Conservation (phyloP, 2,113 vertebrate genomes). For the Mormyrus iriodes region DNA sequence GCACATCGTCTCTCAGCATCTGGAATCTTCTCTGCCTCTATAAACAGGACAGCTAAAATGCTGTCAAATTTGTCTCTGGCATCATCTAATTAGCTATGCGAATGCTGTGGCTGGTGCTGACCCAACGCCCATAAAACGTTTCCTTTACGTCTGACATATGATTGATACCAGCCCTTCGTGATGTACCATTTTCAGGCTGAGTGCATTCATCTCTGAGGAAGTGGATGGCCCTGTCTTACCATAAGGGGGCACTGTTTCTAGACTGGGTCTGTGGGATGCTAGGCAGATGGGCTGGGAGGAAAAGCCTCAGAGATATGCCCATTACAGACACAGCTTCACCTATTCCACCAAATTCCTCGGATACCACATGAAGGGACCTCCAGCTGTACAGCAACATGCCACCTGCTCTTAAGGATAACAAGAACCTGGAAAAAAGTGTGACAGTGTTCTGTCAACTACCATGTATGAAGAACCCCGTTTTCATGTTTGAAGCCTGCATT, state of each 20-base stretch:
- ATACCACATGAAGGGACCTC: background rate
- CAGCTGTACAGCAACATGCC: background rate
- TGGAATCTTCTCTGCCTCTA: background rate
- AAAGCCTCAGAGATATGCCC: background rate
- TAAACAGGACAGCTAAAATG: background rate
- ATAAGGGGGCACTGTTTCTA: background rate
- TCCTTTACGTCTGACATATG: background rate
- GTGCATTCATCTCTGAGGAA: background rate
- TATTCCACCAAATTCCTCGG: background rate
- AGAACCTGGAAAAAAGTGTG: background rate
- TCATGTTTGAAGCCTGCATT: background rate
- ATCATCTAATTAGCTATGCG: constrained; percentile 1
- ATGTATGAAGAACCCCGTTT: background rate
- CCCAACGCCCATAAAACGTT: background rate
- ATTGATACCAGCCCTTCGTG: background rate
- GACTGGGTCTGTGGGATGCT: background rate
- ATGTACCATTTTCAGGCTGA: background rate
- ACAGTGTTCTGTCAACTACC: background rate
- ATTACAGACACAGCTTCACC: background rate
- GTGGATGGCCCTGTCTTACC: background rate
- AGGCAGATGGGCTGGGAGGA: background rate
- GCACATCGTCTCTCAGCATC: background rate
- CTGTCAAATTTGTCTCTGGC: constrained; percentile 4
- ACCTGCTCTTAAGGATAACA: background rate
- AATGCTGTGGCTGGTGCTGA: background rate